Conservation (phyloP, 2,797 vertebrate species). For the Gymnoscopelus braueri region DNA sequence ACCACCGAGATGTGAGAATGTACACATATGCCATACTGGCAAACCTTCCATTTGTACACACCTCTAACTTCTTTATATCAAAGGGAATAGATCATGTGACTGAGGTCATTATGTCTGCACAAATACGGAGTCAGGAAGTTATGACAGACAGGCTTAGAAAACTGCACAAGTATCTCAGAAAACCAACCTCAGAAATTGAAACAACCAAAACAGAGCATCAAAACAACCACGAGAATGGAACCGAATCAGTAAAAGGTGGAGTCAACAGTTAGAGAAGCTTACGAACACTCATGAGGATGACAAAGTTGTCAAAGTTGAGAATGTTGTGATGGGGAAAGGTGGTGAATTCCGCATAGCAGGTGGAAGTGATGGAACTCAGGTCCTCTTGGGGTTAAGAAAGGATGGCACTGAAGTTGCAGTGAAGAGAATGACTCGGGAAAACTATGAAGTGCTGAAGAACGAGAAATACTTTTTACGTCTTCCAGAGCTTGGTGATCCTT, state of each 20-base stretch:
- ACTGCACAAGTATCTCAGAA: slow-evolving; percentile 32
- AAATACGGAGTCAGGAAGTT: slow-evolving; percentile 37
- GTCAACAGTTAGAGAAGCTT: too few species aligned
- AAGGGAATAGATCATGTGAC: slow-evolving; percentile 51
- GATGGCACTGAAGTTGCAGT: slow-evolving; percentile 42
- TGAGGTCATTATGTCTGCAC: slow-evolving; percentile 48
- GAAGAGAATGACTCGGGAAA: too few species aligned
- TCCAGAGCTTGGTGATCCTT: too few species aligned
- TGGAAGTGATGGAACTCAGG: too few species aligned
- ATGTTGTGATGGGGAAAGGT: too few species aligned
- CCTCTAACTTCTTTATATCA: slow-evolving; percentile 31
- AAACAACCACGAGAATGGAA: slow-evolving; percentile 29
- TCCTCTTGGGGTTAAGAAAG: not conserved
- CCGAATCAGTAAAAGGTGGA: slow-evolving; percentile 21
- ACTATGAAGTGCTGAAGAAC: too few species aligned
- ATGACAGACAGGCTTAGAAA: slow-evolving; percentile 56
- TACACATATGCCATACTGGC: slow-evolving; percentile 49
- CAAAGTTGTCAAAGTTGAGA: too few species aligned
- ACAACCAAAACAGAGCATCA: too few species aligned
- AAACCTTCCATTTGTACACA: slow-evolving; percentile 36
- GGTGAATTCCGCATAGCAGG: too few species aligned
- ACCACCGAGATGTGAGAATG: not conserved
- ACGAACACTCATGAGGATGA: too few species aligned
- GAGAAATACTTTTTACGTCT: too few species aligned
- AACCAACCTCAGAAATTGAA: not conserved